These are phyloP conservation scores for Drosophila borborema DNA, from an alignment of 2,888 invertebrate genomes.

Conservation along the genomic window DNA sequence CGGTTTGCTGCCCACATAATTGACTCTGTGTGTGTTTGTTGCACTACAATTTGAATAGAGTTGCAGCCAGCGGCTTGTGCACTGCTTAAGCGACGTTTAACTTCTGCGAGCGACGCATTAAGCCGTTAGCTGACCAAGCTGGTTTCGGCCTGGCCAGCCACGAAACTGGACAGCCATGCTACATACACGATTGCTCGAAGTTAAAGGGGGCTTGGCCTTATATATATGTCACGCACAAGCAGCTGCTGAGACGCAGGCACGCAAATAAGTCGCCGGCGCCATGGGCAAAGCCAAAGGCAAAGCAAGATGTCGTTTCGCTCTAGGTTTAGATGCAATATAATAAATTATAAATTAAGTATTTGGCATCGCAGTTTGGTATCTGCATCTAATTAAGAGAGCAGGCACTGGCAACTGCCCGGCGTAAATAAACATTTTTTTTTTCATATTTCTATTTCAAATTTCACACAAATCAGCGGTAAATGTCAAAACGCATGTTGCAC, in stretches of 20 bases:
- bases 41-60: conserved; percentile 36
- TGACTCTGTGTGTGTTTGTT: conserved; percentile 11
- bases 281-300: conserved; percentile 32
- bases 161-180: conserved; percentile 54
- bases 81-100: conserved; percentile 70
- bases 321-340: conserved; percentile 58
- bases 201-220: conserved; percentile 55
- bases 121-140: conserved; percentile 58
- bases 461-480: conserved; percentile 79
- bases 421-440: conserved; percentile 1
- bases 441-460: conserved; percentile 51
- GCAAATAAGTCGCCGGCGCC: conserved; percentile 68
- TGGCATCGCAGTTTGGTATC: conserved; percentile 41
- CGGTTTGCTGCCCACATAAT: conserved; percentile 3
- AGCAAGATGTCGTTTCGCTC: conserved; percentile 25
- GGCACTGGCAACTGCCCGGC: not conserved
- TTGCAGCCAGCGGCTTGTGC: conserved; percentile 58
- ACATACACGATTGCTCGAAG: conserved; percentile 37
- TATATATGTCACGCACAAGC: conserved; percentile 56
- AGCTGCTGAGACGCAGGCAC: conserved; percentile 39
- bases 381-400: conserved; percentile 61
- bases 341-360: conserved; percentile 74
- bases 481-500: conserved; percentile 80
- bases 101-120: conserved; percentile 59
- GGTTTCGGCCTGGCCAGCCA: conserved; percentile 52